These are phyloP conservation scores for Aleiodes sp. DNA, from an alignment of 1,140 invertebrate species.

Conservation along the genomic window DNA sequence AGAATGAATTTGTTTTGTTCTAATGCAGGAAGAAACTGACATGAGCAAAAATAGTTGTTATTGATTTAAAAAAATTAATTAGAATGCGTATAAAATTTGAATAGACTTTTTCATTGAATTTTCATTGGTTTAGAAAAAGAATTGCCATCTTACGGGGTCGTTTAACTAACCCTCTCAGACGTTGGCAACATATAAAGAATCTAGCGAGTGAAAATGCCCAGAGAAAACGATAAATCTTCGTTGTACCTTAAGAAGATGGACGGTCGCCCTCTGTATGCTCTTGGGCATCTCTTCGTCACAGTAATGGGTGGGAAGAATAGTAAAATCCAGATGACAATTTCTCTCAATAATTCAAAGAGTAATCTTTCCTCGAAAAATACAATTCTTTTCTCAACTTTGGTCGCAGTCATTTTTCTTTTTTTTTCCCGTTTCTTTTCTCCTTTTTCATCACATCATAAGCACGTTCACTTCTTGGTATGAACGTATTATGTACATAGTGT, in stretches of 20 bases:
- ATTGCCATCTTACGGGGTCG: background rate
- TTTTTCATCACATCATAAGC: conserved; percentile 1
- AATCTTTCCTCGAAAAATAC: background rate
- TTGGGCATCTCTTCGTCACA: background rate
- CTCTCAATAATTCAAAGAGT: conserved; percentile 1
- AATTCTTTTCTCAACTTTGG: background rate
- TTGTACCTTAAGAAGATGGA: conserved; percentile 29
- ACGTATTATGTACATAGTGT: background rate
- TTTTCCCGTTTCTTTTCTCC: background rate
- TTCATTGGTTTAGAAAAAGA: background rate
- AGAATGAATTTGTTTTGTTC: background rate
- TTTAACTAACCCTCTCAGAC: conserved; percentile 13
- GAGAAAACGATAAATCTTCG: conserved; percentile 33
- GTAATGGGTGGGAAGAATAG: conserved; percentile 7
- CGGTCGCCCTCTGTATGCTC: conserved; percentile 22
- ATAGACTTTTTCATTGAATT: background rate
- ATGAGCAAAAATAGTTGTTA: too few relatives aligned
- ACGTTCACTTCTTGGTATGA: background rate
- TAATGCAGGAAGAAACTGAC: too few relatives aligned
- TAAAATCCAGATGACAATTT: conserved; percentile 18
- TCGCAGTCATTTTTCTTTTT: background rate
- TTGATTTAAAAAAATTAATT: background rate
- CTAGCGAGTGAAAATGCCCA: conserved; percentile 31
- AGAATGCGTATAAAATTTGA: background rate
- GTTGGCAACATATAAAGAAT: conserved; percentile 18